Evolutionary conservation across 2,113 vertebrate species (phyloP), one percentile per base, ranked within the genome.

Genomic region (Falco punctatus): DNA sequence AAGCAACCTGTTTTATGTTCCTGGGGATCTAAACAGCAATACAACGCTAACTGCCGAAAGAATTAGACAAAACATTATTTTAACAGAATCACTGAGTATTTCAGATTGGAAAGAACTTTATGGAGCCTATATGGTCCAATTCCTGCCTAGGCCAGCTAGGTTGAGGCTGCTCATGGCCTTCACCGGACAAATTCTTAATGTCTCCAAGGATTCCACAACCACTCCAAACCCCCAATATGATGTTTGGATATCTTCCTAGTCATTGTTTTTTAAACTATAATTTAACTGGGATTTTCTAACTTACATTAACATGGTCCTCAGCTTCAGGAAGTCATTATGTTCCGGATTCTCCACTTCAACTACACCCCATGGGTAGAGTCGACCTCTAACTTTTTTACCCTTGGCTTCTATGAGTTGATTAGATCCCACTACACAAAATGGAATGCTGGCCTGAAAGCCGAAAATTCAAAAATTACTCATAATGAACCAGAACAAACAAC

Each of bases 321-420:
- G 98, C 97, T 99, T 99, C 90, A 99, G 98, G 95, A 99, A 99
- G 97, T 99, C 99, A 7, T 99, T 99, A 93, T 99, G 99, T 80
- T 99, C 99, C 0, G 99, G 99, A 93, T 99, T 99, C 98, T 99
- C 99, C 97, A 99, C 99, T 97, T 99, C 99, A 95, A 99, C 99
- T 27, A 99, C 99, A 8, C 99, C 99, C 99, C 99, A 99, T 0
- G 99, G 99, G 94, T 99, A 99, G 83, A 99, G 98, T 18, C 99
- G 99, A 38, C 99, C 99, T 97, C 99, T 97, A 52, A 99, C 99
- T 97, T 99, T 99, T 98, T 99, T 99, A 82, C 99, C 99, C 94
- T 99, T 99, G 92, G 99, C 99, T 97, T 99, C 99, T 86, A 99
- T 99, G 97, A 99, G 98, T 97, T 99, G 99, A 95, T 99, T 99